These are phyloP conservation scores for Brachionus manjavacas DNA, from an alignment of 1,140 invertebrate genomes.

Conservation along the genomic window DNA sequence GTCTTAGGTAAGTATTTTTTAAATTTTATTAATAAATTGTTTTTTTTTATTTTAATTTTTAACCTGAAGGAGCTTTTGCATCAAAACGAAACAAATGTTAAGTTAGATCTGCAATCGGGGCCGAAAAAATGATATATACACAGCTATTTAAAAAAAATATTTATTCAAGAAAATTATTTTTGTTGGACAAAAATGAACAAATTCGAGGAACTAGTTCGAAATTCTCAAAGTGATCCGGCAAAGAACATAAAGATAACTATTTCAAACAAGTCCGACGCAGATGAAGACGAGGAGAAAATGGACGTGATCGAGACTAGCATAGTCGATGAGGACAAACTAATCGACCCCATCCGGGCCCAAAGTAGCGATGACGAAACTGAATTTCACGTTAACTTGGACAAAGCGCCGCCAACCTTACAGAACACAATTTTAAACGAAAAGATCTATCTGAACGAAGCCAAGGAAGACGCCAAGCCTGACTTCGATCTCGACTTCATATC, in stretches of 20 bases:
- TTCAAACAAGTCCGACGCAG: background rate
- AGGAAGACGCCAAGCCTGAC: background rate
- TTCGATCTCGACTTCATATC: background rate
- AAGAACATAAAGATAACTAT: background rate
- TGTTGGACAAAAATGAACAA: background rate
- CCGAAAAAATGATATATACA: no score
- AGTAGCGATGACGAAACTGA: background rate
- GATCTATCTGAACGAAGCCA: constrained; percentile 14
- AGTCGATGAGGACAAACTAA: background rate
- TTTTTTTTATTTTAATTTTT: no score
- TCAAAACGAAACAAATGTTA: no score
- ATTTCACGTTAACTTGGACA: constrained; percentile 40
- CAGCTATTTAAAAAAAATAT: no score
- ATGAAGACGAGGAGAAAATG: background rate
- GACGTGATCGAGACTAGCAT: background rate
- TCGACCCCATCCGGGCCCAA: background rate
- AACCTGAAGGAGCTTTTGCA: no score
- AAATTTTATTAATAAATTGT: no score
- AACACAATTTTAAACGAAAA: constrained; percentile 40
- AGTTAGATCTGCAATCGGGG: no score
- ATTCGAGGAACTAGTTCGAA: background rate
- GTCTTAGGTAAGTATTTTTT: no score
- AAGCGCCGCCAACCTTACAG: constrained; percentile 26
- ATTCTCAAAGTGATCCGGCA: background rate
- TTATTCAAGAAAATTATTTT: no score